Evolutionary conservation across 2,113 vertebrate genomes (phyloP), one percentile per base, ranked within the genome.

Genomic region (Tupaia tana): DNA sequence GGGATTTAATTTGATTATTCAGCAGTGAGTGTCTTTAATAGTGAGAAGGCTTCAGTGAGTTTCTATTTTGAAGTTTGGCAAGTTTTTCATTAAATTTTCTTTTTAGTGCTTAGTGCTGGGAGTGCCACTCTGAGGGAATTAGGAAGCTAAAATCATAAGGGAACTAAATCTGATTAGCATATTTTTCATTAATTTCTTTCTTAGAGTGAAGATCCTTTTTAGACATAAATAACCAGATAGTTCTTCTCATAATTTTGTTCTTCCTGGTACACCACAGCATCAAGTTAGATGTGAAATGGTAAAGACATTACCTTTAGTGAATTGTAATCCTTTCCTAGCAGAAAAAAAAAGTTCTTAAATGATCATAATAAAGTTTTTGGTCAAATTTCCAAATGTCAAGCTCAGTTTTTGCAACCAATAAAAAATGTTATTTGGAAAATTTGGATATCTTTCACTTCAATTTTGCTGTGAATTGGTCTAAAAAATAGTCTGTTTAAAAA

Each of bases 21-120:
- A 82, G 25, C 34, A 59, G 25, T 80, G 75, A 54, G 61, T 34
- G 12, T 56, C 61, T 78, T 6, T 59, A 18, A 19, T 66, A 91
- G 43, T 8, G 10, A 58, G 31, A 67, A 77, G 61, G 10, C 71
- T 87, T 89, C 61, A 52, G 0, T 69, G 82, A 63, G 70, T 86
- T 31, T 91, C 80, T 84, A 1, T 56, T 89, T 85, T 84, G 56
- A 86, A 90, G 2, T 86, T 74, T 82, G 83, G 14, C 43, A 78
- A 64, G 82, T 52, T 70, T 92, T 89, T 75, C n/a, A 43, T 18
- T 84, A 52, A 92, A 63, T 90, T 91, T 86, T 96, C 56, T 91
- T 88, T 92, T n/a, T 94, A 91, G 9, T 71, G 34, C 61, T 94
- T 84, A 79, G 9, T 66, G 74, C 58, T 31, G 1, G 31, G 12